Evolutionary conservation across 2,888 invertebrate genomes (phyloP).

Genomic region (Dryococelus australis): DNA sequence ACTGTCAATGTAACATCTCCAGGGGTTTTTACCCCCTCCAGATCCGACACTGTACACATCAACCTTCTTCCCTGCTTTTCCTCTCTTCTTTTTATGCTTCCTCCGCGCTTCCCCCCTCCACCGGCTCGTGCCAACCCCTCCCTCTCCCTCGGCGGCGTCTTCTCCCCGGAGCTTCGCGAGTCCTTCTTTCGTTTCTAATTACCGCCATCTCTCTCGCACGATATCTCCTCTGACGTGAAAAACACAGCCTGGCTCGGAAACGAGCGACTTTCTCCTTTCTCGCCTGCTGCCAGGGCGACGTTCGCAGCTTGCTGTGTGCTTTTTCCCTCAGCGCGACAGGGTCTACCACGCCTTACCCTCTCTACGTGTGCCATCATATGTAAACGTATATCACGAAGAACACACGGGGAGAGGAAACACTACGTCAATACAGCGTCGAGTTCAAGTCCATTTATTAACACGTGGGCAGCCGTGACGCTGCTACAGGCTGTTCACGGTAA

Average conservation of each 20-base stretch:
- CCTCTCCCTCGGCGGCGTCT: background rate
- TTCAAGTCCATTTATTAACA: too few species aligned
- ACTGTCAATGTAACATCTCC: conserved; percentile 30
- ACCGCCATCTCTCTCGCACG: conserved; percentile 16
- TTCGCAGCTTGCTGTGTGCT: background rate
- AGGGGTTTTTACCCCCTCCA: conserved; percentile 22
- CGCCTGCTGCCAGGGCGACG: background rate
- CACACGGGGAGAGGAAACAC: too few species aligned
- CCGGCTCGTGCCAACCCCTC: too few species aligned
- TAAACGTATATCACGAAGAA: too few species aligned
- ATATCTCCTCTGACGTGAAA: conserved; percentile 16
- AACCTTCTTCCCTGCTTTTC: conserved; percentile 13
- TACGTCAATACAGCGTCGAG: too few species aligned
- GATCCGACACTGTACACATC: conserved; percentile 26
- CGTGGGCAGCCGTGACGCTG: too few species aligned
- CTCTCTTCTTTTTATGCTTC: conserved; percentile 22
- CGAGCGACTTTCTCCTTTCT: background rate
- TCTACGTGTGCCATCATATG: too few species aligned
- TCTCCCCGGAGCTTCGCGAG: conserved; percentile 11
- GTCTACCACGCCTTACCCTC: too few species aligned
- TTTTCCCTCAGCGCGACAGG: background rate
- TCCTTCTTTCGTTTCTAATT: conserved; percentile 11
- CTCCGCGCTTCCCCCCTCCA: background rate
- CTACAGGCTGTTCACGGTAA: too few species aligned
- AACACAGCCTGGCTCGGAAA: conserved; percentile 1